Conservation (phyloP, 2,888 invertebrate species). For the Fragum fragum region DNA sequence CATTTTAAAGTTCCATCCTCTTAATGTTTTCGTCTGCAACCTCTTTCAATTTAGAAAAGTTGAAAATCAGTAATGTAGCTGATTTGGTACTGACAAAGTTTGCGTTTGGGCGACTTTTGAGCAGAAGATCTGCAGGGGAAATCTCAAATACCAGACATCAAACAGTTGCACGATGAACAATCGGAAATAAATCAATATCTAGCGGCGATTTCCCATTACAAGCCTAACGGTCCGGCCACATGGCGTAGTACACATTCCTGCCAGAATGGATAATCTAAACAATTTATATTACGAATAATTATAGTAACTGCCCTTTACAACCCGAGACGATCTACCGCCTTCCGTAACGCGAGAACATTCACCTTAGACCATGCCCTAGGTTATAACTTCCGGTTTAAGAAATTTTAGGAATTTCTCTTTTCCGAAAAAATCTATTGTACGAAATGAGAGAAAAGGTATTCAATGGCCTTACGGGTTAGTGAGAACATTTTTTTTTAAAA, state of each 20-base stretch:
- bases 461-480: no score
- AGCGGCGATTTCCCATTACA: constrained; percentile 15
- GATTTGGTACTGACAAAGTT: no score
- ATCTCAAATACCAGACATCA: no score
- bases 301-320: constrained; percentile 38
- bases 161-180: background rate
- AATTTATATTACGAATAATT: constrained; percentile 64
- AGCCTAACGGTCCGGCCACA: constrained; percentile 2
- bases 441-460: no score
- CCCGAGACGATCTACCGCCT: constrained; percentile 5
- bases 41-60: no score
- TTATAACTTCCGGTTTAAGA: constrained; percentile 15
- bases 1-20: no score
- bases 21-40: no score
- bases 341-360: background rate
- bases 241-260: constrained; percentile 48
- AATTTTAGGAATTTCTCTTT: background rate
- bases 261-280: constrained; percentile 54
- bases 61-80: no score
- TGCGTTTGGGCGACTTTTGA: no score
- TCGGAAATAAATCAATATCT: constrained; percentile 14
- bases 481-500: no score
- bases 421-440: no score
- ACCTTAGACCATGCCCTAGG: constrained; percentile 13
- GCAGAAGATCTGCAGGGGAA: no score